phyloP scores from a whole-genome alignment of 2,888 invertebrate species.

The Amblyjoppa proteus region DNA sequence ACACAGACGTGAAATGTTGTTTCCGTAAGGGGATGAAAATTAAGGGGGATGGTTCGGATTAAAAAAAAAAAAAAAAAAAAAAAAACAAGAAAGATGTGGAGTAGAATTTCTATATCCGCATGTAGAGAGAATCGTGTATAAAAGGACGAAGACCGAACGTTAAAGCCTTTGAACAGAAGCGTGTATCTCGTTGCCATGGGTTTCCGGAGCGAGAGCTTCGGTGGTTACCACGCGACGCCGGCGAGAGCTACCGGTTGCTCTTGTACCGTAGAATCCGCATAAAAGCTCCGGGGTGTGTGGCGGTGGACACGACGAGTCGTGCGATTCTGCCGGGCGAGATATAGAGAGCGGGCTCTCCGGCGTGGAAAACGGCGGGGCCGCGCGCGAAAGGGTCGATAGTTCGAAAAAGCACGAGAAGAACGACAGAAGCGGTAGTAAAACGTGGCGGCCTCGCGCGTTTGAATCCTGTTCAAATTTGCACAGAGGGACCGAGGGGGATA shows the following conservation, averaged over 20 bases:
- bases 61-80: conserved; percentile 30
- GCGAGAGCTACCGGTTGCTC: conserved; percentile 59
- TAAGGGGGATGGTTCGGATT: conserved; percentile 29
- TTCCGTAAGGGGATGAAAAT: conserved; percentile 47
- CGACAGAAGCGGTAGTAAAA: conserved; percentile 56
- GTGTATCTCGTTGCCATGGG: conserved; percentile 45
- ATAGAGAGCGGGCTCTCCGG: conserved; percentile 6
- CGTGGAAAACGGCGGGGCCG: conserved; percentile 35
- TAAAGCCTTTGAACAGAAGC: conserved; percentile 60
- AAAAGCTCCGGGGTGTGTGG: conserved; percentile 45
- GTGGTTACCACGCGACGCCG: conserved; percentile 51
- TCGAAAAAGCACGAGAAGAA: conserved; percentile 44
- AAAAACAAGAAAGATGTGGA: conserved; percentile 22
- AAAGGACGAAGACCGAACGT: conserved; percentile 53
- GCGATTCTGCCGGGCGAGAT: conserved; percentile 18
- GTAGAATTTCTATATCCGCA: conserved; percentile 42
- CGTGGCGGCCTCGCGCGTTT: conserved; percentile 67
- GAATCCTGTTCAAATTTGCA: conserved; percentile 78
- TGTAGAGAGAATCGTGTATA: conserved; percentile 16
- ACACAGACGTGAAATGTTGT: conserved; percentile 14
- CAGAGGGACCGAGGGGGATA: conserved; percentile 65
- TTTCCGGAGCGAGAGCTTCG: conserved; percentile 29
- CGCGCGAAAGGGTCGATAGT: conserved; percentile 51
- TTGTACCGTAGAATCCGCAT: conserved; percentile 50
- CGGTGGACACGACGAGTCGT: conserved; percentile 46